phyloP scores from a whole-genome alignment of 2,888 invertebrate species.

The Idaea dimidiata region DNA sequence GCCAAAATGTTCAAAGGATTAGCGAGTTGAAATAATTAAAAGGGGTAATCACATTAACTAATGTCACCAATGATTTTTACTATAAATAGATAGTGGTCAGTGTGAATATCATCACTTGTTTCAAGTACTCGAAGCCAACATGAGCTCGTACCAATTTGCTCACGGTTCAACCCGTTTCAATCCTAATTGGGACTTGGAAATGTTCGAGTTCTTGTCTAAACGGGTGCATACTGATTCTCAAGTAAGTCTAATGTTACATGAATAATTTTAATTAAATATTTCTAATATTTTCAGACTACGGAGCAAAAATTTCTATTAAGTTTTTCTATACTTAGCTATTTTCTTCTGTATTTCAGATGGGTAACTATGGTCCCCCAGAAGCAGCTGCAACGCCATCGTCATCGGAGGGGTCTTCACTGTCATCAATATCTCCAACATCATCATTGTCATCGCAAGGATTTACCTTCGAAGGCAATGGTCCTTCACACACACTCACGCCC shows the following conservation, averaged over 20 bases:
- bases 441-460: too few relatives aligned
- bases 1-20: neutral
- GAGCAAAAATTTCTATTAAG: neutral
- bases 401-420: neutral
- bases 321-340: neutral
- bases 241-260: too few relatives aligned
- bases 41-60: neutral
- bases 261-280: neutral
- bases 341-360: neutral
- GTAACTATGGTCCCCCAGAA: neutral
- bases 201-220: neutral
- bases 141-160: slow-evolving; percentile 32
- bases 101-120: slow-evolving; percentile 34
- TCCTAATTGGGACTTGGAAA: neutral
- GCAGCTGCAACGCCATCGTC: neutral
- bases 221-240: neutral
- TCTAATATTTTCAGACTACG: neutral
- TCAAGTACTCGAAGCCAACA: slow-evolving; percentile 35
- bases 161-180: slow-evolving; percentile 16
- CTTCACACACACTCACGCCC: too few relatives aligned
- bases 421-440: too few relatives aligned
- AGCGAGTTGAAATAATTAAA: neutral
- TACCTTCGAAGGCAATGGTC: too few relatives aligned
- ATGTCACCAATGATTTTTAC: neutral
- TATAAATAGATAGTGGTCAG: neutral